Percentiles rank a stretch among this genome's conserved stretches.
These are phyloP conservation scores for Hippoglossus hippoglossus DNA, from an alignment of 2,797 vertebrate genomes.

Conservation along the genomic window DNA sequence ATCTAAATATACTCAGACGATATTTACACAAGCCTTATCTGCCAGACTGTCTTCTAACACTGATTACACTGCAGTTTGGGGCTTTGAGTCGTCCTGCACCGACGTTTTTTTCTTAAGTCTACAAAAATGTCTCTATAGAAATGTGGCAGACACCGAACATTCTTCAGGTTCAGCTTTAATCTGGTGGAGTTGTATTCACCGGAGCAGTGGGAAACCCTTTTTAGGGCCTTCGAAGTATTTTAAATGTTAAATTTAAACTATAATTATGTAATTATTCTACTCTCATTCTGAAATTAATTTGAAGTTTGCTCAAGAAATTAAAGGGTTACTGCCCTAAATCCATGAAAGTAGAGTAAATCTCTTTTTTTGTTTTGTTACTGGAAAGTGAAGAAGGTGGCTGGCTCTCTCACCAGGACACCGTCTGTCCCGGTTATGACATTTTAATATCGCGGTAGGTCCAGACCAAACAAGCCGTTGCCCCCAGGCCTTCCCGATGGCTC, in stretches of 20 bases:
- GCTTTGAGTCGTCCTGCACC: constrained; percentile 41
- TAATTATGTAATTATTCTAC: no score
- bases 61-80: constrained; percentile 42
- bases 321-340: no score
- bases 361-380: no score
- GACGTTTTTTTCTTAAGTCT: constrained; percentile 19
- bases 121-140: constrained; percentile 33
- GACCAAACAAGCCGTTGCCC: no score
- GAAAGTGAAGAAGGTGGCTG: no score
- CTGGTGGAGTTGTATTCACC: constrained; percentile 16
- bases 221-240: neutral
- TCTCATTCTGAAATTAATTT: no score
- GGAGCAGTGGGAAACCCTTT: constrained; percentile 1
- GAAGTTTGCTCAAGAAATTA: no score
- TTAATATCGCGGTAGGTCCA: no score
- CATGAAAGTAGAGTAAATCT: no score
- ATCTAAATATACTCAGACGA: constrained; percentile 65
- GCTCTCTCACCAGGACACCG: no score
- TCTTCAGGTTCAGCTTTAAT: constrained; percentile 28
- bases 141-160: constrained; percentile 18
- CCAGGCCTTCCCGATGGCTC: no score
- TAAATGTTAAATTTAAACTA: neutral
- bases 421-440: no score
- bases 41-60: constrained; percentile 39
- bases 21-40: constrained; percentile 77